Evolutionary conservation across 2,113 vertebrate genomes (phyloP).

Genomic region (Petrocephalus microphthalmus): DNA sequence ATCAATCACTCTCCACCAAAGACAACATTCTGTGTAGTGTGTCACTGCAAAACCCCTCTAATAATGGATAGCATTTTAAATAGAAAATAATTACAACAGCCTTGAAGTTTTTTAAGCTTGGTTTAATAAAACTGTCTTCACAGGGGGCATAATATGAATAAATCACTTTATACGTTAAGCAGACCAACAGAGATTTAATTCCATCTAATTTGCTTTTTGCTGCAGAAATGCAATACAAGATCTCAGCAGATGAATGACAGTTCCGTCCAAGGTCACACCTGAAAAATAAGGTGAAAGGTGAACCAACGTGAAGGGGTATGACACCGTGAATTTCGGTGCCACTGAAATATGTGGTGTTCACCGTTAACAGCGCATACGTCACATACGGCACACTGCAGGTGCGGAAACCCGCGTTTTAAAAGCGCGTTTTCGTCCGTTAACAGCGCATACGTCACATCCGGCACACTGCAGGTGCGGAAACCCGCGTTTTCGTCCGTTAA

Average conservation of each 20-base stretch:
- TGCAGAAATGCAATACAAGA: not conserved
- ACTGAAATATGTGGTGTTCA: too few relatives aligned
- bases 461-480: too few relatives aligned
- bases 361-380: too few relatives aligned
- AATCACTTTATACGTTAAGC: not conserved
- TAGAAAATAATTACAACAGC: not conserved
- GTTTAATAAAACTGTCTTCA: not conserved
- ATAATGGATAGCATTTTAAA: not conserved
- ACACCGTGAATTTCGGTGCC: too few relatives aligned
- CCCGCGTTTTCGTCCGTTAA: too few relatives aligned
- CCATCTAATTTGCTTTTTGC: not conserved
- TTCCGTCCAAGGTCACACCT: not conserved
- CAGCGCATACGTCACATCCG: too few relatives aligned
- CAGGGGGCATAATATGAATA: not conserved
- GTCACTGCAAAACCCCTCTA: slow-evolving; percentile 51
- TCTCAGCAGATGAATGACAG: not conserved
- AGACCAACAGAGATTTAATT: not conserved
- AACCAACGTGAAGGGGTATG: too few relatives aligned
- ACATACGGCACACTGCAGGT: too few relatives aligned
- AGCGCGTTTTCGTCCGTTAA: too few relatives aligned
- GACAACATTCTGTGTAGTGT: slow-evolving; percentile 17
- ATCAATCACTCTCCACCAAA: not conserved
- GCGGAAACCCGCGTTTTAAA: too few relatives aligned
- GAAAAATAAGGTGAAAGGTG: not conserved
- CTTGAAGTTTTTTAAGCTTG: not conserved